Percentiles rank a stretch among this genome's conserved stretches.
These are phyloP conservation scores for Conus betulinus DNA, from an alignment of 1,140 invertebrate genomes.

Conservation along the genomic window DNA sequence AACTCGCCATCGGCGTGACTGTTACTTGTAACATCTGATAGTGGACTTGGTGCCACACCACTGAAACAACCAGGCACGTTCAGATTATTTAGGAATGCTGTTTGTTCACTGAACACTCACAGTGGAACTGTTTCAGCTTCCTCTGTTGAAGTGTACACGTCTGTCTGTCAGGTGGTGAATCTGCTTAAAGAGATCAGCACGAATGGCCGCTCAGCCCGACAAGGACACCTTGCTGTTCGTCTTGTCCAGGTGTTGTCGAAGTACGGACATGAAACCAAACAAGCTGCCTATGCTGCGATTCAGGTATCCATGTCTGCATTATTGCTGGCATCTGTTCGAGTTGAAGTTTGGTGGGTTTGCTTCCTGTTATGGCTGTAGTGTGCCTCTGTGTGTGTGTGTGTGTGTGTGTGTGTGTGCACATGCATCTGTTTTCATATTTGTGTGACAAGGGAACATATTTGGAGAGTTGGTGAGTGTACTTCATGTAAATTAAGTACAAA, in stretches of 20 bases:
- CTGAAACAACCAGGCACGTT: too few species aligned
- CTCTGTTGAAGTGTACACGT: not conserved
- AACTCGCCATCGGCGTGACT: too few species aligned
- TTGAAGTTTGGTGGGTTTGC: not conserved
- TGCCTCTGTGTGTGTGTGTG: not conserved
- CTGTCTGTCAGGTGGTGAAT: slow-evolving; percentile 58
- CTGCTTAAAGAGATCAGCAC: slow-evolving; percentile 67
- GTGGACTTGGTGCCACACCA: too few species aligned
- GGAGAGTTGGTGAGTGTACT: not conserved
- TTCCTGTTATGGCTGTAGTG: not conserved
- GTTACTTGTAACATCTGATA: too few species aligned
- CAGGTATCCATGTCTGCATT: not conserved
- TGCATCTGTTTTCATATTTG: not conserved
- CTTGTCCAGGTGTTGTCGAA: slow-evolving; percentile 71
- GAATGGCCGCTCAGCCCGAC: slow-evolving; percentile 70
- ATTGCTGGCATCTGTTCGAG: not conserved
- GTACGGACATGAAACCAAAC: slow-evolving; percentile 58
- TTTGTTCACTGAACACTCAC: too few species aligned
- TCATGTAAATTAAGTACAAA: too few species aligned
- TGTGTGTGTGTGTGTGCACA: not conserved
- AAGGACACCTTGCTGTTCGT: slow-evolving; percentile 69
- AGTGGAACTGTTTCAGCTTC: too few species aligned
- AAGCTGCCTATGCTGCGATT: slow-evolving; percentile 51
- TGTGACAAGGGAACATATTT: not conserved
- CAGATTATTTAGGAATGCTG: too few species aligned